Evolutionary conservation across 2,888 invertebrate genomes (phyloP).

Genomic region (Brachylomia viminalis): DNA sequence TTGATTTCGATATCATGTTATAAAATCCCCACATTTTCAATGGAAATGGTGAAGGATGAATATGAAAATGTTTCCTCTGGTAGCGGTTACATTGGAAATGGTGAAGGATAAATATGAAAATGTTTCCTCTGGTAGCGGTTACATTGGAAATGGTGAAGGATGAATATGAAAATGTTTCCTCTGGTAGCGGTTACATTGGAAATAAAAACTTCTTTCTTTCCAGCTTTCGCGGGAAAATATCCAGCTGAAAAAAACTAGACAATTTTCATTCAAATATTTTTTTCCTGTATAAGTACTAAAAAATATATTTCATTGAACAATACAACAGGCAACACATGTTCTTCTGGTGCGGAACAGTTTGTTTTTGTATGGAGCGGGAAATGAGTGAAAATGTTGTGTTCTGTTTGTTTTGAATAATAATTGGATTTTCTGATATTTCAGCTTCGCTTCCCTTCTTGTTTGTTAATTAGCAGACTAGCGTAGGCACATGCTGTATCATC

Average conservation of each 20-base stretch:
- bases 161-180: constrained; percentile 15
- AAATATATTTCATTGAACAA: too few relatives aligned
- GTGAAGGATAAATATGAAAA: constrained; percentile 14
- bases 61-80: background rate
- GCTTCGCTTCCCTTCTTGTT: background rate
- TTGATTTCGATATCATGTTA: background rate
- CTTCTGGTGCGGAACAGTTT: too few relatives aligned
- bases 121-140: background rate
- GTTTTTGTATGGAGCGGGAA: constrained; percentile 7
- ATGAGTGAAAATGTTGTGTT: background rate
- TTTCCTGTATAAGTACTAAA: background rate
- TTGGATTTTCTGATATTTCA: background rate
- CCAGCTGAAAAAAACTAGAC: constrained; percentile 28
- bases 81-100: constrained; percentile 30
- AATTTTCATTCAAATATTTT: constrained; percentile 35
- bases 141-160: constrained; percentile 32
- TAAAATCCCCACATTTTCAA: too few relatives aligned
- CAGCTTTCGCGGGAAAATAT: constrained; percentile 2
- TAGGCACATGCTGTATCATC: background rate
- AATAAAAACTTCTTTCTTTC: constrained; percentile 39
- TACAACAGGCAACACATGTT: too few relatives aligned
- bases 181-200: constrained; percentile 3
- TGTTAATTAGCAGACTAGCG: background rate
- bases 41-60: constrained; percentile 7
- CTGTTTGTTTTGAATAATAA: background rate